Evolutionary conservation across 2,888 invertebrate genomes (phyloP), one percentile per base, ranked within the genome.

Genomic region (Euzophera pinguis): DNA sequence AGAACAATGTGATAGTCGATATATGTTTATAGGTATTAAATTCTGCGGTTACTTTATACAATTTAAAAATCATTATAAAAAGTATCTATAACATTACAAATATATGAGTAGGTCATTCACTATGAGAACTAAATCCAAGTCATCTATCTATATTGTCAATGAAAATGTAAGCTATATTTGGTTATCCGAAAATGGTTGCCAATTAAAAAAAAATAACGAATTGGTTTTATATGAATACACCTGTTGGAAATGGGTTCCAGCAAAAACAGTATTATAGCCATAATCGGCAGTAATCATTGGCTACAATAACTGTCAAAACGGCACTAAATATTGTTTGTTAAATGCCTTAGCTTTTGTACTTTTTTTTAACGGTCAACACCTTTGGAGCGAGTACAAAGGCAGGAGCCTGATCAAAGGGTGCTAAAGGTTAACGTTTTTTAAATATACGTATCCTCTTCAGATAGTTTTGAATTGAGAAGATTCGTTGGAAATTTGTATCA

Each of bases 301-400:
- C 79, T 80, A 78, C 81, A 80, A 86, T 89, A 89, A 89, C 85
- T 87, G 88, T 89, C 89, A 82, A 84, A 84, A 82, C 76, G 82
- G 75, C 79, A 86, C 84, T 87, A 89, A 90, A 89, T 87, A 87
- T 88, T 87, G 84, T 90, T 85, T 85, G 85, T 87, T 85, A 83
- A 85, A 86, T 84, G 84, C 75, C 76, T 72, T 82, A 79, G 78
- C 70, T 82, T 84, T 86, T 78, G 69, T 79, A 73, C 73, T 82
- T 84, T 86, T 87, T n/a, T 84, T 69, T 75, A 82, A 76, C 82
- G 85, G 75, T 84, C 82, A 78, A 80, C 88, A 88, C 88, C 85
- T 88, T 87, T 75, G 70, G 45, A 66, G 62, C 56, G 59, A 27
- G 63, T 65, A 79, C 78, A 84, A 84, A 81, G 75, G 70, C 22